Evolutionary conservation across 2,113 vertebrate species (phyloP), one percentile per base, ranked within the genome.

Genomic region (Limanda limanda): DNA sequence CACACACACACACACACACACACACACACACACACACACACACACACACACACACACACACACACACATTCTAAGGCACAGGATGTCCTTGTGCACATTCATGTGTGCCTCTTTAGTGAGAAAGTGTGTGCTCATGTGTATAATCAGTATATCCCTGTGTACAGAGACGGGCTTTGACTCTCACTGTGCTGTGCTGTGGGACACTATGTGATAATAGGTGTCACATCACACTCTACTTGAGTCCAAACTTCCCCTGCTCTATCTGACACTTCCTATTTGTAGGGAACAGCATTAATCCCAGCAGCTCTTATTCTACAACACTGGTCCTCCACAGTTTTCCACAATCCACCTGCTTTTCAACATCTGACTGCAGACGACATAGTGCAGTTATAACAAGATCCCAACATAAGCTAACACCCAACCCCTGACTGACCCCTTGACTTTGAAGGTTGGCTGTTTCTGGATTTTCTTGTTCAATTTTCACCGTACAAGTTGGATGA

Each of bases 171-270:
- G 45, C 65, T 78, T 73, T 35, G 76, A 78, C 60, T 74, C 21
- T 67, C 40, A 13, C 40, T 42, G 40, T 21, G 18, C 60, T 51
- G 64, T 2, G 54, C 56, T 48, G 31, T 52, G 79, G 75, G 71
- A 80, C 76, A 21, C 40, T 42, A 7, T 55, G 81, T 74, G 74
- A 85, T 90, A 85, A 85, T 86, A 86, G 64, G 80, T 86, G 85
- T 20, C 75, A 89, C 74, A 83, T 90, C 75, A 78, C 78, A 70
- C 71, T 71, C 24, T 0, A 52, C 78, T 68, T 71, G 58, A 31
- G 48, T 79, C 64, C 69, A 73, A 64, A 83, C 77, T 68, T 84
- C 71, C 51, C 72, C 17, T 4, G 14, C 59, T 66, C 31, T 48
- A n/a, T 27, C 60, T 54, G 23, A 65, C 40, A 40, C 71, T 55